Base-by-base conservation (phyloP, 2,797 vertebrate species). In the Tiaroga cobitis region DNA sequence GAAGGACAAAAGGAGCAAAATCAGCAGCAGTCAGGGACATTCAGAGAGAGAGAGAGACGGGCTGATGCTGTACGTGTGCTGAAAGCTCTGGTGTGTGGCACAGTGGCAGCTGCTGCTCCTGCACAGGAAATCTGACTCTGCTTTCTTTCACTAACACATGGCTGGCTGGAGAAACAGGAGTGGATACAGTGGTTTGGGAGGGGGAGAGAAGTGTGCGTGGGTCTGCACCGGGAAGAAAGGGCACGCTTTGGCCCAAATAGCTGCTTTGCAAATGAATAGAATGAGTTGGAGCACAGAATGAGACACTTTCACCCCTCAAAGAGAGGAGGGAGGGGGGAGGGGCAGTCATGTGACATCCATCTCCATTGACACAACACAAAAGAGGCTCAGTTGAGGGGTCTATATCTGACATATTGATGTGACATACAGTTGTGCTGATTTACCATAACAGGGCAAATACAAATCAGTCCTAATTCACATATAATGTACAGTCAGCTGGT, bases 81-180 rank as follows among this genome's bases (percentile, higher is more conserved):
- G 90, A 90, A 91, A 90, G 85, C 90, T 91, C 92, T 85, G 83
- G 90, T 85, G 81, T 90, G 90, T 87, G 85, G 93, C 93, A 94
- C 93, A 86, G 93, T 90, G 93, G 96, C 98, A 98, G 97, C 97
- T 99, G 97, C 96, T 97, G 92, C 92, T 96, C 92, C 88, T 92
- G 81, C 93, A 93, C 93, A 95, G 34, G 81, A 97, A 97, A 97
- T 98, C 94, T 95, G 96, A 98, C 96, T 96, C 93, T 94, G 93
- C 93, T 94, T 94, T 95, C 63, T 94, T 98, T 97, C 95, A 96
- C 95, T 94, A 94, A 96, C 93, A 96, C 93, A 96, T 61, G 68
- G 82, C 65, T 69, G 74, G 80, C 54, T 21, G 39, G 68, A 83
- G 11, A 67, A 78, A 54, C 43, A 46, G 26, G 74, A 61, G 85